Conservation (phyloP, 2,113 vertebrate species). For the Nothobranchius furzeri region DNA sequence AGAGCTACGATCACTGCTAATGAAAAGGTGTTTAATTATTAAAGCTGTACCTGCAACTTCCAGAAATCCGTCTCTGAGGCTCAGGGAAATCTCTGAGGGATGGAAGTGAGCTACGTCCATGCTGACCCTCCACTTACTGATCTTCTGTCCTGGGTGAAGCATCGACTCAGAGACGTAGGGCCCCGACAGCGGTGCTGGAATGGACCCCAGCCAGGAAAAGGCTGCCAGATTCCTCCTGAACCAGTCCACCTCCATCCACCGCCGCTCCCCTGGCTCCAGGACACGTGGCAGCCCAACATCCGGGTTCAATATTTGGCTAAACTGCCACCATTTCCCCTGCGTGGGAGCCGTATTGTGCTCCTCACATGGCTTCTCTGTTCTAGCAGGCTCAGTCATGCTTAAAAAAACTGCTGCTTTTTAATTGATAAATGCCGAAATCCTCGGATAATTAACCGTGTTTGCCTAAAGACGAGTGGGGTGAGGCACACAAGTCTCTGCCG, state of each 20-base stretch:
- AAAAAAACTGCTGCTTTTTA: not conserved
- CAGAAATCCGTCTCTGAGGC: constrained; percentile 68
- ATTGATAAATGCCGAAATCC: constrained; percentile 9
- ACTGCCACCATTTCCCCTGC: constrained; percentile 59
- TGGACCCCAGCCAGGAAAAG: constrained; percentile 63
- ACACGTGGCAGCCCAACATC: constrained; percentile 66
- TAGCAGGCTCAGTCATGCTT: constrained; percentile 54
- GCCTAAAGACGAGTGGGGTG: constrained; percentile 22
- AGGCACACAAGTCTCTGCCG: constrained; percentile 19
- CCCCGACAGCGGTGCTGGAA: constrained; percentile 45
- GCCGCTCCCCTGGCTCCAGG: constrained; percentile 54
- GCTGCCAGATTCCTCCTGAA: constrained; percentile 59
- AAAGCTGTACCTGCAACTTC: constrained; percentile 74
- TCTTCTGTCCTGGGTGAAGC: constrained; percentile 37
- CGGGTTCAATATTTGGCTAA: constrained; percentile 58
- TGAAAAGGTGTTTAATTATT: constrained; percentile 36
- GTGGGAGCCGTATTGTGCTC: constrained; percentile 30
- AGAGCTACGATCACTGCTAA: constrained; percentile 1
- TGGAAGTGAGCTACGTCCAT: constrained; percentile 80
- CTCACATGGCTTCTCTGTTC: constrained; percentile 35
- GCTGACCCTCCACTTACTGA: constrained; percentile 70
- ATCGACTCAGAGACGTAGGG: constrained; percentile 45
- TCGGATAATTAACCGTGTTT: constrained; percentile 21
- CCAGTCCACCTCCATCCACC: constrained; percentile 64
- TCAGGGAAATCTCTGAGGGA: constrained; percentile 73